Percentiles rank a stretch among this genome's conserved stretches.
Conservation (phyloP, 1,140 invertebrate genomes). For the Sinella curviseta region DNA sequence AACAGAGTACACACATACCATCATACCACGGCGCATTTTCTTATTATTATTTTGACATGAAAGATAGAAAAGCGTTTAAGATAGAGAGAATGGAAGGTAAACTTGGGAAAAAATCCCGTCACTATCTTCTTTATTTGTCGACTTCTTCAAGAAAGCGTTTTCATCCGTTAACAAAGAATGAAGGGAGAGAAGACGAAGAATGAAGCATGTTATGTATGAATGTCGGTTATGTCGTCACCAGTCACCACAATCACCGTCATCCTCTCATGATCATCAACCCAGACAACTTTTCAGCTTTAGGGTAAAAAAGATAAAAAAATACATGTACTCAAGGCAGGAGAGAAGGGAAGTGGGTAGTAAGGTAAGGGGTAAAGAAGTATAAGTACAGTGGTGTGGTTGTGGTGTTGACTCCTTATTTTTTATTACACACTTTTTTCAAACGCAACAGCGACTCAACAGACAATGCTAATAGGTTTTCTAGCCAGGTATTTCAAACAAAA, state of each 20-base stretch:
- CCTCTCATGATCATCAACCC: background rate
- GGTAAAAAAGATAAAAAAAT: background rate
- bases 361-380: too few relatives aligned
- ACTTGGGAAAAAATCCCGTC: too few relatives aligned
- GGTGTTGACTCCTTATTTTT: constrained; percentile 3
- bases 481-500: background rate
- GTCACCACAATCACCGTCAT: background rate
- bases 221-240: background rate
- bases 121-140: too few relatives aligned
- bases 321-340: background rate
- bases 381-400: too few relatives aligned
- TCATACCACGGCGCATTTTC: too few relatives aligned
- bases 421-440: background rate
- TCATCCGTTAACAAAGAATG: too few relatives aligned
- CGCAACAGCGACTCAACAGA: background rate
- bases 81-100: too few relatives aligned
- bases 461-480: background rate
- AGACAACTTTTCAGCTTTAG: background rate
- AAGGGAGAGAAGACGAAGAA: too few relatives aligned
- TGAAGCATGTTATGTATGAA: background rate
- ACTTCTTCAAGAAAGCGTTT: too few relatives aligned
- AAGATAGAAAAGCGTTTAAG: too few relatives aligned
- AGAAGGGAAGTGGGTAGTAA: background rate
- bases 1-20: too few relatives aligned
- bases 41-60: too few relatives aligned